Evolutionary conservation across 2,797 vertebrate species (phyloP), one percentile per base, ranked within the genome.

Genomic region (Poecilia gillii): DNA sequence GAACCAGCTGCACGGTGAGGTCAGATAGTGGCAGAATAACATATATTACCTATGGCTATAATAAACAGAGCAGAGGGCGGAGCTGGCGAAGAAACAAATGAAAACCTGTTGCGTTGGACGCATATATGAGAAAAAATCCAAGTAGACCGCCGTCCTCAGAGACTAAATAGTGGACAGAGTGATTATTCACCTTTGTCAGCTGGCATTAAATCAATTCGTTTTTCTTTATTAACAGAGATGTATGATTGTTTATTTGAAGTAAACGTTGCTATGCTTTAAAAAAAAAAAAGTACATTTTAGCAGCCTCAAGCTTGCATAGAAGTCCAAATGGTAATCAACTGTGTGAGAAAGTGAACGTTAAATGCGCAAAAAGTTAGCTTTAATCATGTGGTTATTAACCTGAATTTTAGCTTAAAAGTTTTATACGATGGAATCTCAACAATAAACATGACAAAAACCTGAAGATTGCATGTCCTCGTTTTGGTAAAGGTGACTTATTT

Each of bases 1-100:
- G 43, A 71, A 71, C 57, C 41, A 31, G n/a, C 41, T 36, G 51
- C 53, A 59, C 12, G n/a, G 12, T 76, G 57, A 39, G 20, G 33
- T 66, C 45, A 47, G 11, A 66, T 46, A 39, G 51, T 45, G 73
- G 43, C 68, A 71, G 41, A 71, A 71, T 45, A 28, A 45, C 68
- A 57, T 31, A 59, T 18, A 51, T 41, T 57, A 57, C 51, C 41
- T 31, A 41, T 57, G 39, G 74, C 25, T 31, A 45, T 31, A 76
- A 76, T 76, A 76, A 76, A 64, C 11, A 20, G 25, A 46, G 74
- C 57, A 62, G 57, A 64, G 57, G n/a, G 41, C 18, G 41, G 47
- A 28, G 41, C 8, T 3, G 36, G 12, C 2, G 43, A 46, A 59
- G 41, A 31, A 62, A 43, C 41, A 18, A 43, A 41, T 57, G 25